Conservation (phyloP, 2,888 invertebrate species). For the Podotricha telesiphe region DNA sequence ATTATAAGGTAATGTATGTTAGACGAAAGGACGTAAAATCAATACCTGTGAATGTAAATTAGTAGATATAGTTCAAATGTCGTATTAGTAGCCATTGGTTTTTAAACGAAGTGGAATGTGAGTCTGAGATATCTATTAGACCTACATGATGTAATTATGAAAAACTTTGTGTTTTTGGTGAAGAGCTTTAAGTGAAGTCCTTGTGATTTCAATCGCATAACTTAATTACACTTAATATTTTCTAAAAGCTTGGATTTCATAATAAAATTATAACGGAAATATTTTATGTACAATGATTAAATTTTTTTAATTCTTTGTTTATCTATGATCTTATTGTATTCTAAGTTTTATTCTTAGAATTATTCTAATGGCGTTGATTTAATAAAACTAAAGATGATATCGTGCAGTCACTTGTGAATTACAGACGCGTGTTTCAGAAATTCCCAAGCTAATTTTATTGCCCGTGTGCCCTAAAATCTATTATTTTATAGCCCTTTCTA, state of each 20-base stretch:
- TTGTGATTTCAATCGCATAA: too few relatives aligned
- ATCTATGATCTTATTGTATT: neutral
- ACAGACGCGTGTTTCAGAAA: conserved; percentile 15
- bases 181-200: too few relatives aligned
- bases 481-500: conserved; percentile 21
- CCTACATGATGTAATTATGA: too few relatives aligned
- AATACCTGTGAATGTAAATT: too few relatives aligned
- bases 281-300: neutral
- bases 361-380: neutral
- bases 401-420: conserved; percentile 18
- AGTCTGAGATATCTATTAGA: too few relatives aligned
- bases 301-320: neutral
- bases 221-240: too few relatives aligned
- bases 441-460: conserved; percentile 23
- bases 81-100: too few relatives aligned
- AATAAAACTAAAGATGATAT: conserved; percentile 8
- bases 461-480: conserved; percentile 22
- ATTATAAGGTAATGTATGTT: too few relatives aligned
- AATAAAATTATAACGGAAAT: neutral
- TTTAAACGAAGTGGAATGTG: too few relatives aligned
- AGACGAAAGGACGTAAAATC: too few relatives aligned
- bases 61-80: too few relatives aligned
- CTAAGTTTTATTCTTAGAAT: neutral
- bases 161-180: too few relatives aligned
- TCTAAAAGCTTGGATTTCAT: neutral